Evolutionary conservation across 2,797 vertebrate genomes (phyloP).

Genomic region (Hoplostethus atlanticus): DNA sequence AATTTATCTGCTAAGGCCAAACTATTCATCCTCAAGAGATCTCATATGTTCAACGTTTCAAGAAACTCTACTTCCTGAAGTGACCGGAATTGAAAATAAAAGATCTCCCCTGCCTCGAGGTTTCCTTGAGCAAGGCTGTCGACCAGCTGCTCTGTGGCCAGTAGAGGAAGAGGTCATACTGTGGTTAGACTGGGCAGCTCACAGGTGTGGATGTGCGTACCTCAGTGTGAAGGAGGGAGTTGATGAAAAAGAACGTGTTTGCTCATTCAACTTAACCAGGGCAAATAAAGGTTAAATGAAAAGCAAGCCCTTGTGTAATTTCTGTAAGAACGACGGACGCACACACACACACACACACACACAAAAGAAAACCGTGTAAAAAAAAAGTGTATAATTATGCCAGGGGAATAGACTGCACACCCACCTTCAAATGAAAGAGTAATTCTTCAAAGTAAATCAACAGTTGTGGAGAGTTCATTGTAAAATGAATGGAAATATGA

Average conservation of each 20-base stretch:
- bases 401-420: conserved; percentile 36
- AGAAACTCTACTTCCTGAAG: too few species aligned
- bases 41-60: too few species aligned
- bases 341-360: conserved; percentile 31
- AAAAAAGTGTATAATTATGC: conserved; percentile 59
- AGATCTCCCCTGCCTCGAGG: conserved; percentile 27
- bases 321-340: conserved; percentile 21
- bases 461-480: conserved; percentile 63
- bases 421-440: conserved; percentile 46
- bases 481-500: conserved; percentile 72
- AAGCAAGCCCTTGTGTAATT: conserved; percentile 64
- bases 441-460: conserved; percentile 71
- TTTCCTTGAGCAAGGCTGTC: conserved; percentile 15
- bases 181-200: too few species aligned
- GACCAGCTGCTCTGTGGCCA: too few species aligned
- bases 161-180: too few species aligned
- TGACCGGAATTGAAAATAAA: conserved; percentile 16
- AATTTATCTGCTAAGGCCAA: conserved; percentile 2
- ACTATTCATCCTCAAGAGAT: neutral
- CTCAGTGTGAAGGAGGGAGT: too few species aligned
- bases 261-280: conserved; percentile 57
- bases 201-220: too few species aligned
- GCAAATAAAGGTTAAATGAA: conserved; percentile 75
- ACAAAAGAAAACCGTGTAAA: conserved; percentile 42
- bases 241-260: conserved; percentile 43